These are phyloP conservation scores for Dichetophora obliterata DNA, from an alignment of 2,888 invertebrate species.

Conservation along the genomic window DNA sequence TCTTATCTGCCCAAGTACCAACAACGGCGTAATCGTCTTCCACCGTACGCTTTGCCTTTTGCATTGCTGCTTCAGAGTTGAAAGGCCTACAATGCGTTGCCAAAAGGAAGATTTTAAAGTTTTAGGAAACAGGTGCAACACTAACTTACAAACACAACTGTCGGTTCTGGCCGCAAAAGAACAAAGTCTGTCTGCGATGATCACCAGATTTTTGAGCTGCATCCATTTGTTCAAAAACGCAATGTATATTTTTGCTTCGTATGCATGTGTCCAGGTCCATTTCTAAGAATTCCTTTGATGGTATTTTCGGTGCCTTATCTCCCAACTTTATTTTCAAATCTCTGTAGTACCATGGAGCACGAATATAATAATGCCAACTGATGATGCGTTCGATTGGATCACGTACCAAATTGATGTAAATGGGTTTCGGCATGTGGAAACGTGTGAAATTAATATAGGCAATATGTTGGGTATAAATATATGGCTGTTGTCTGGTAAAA, in stretches of 20 bases:
- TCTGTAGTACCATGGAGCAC: constrained; percentile 92
- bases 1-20: constrained; percentile 88
- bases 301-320: constrained; percentile 64
- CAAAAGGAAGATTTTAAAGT: neutral
- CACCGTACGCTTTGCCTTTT: constrained; percentile 86
- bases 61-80: constrained; percentile 84
- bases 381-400: constrained; percentile 92
- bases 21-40: constrained; percentile 90
- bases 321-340: constrained; percentile 73
- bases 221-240: constrained; percentile 84
- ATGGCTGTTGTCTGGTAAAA: constrained; percentile 78
- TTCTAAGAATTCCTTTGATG: constrained; percentile 77
- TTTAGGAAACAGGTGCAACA: neutral
- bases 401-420: constrained; percentile 89
- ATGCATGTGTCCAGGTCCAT: constrained; percentile 92
- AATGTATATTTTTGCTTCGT: constrained; percentile 82
- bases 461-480: constrained; percentile 89
- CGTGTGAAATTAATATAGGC: constrained; percentile 90
- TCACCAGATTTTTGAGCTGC: constrained; percentile 85
- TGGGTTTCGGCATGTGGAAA: constrained; percentile 83
- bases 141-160: constrained; percentile 80
- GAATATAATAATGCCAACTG: constrained; percentile 92
- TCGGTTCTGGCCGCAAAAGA: constrained; percentile 91
- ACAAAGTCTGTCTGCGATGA: constrained; percentile 86
- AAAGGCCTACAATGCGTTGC: constrained; percentile 76